Evolutionary conservation across 2,113 vertebrate genomes (phyloP).

Genomic region (Eleginops maclovinus): DNA sequence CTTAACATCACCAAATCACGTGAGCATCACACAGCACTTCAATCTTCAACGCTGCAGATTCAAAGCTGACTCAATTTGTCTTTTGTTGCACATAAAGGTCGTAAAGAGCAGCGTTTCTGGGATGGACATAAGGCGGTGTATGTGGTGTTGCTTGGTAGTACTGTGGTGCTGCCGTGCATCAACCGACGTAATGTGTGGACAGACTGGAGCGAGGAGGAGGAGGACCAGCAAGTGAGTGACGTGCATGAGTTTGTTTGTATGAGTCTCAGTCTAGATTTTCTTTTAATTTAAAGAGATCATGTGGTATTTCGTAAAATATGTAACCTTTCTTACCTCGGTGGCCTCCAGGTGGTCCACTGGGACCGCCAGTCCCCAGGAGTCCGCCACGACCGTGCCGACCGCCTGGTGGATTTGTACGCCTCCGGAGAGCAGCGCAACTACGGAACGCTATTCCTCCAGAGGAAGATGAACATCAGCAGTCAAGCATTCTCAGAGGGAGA

Average conservation of each 20-base stretch:
- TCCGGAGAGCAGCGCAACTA: conserved; percentile 93
- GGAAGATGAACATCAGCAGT: conserved; percentile 89
- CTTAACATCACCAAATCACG: conserved; percentile 88
- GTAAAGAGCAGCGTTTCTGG: conserved; percentile 84
- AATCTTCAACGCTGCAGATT: neutral
- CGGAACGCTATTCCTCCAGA: conserved; percentile 87
- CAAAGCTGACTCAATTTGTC: neutral
- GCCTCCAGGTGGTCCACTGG: conserved; percentile 92
- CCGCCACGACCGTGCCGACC: conserved; percentile 90
- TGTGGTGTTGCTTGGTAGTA: conserved; percentile 83
- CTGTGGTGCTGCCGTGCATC: conserved; percentile 87
- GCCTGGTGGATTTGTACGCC: conserved; percentile 93
- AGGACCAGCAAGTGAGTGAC: conserved; percentile 85
- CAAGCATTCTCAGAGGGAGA: conserved; percentile 89
- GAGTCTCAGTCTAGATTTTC: neutral
- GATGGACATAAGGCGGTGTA: conserved; percentile 93
- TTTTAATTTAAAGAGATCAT: neutral
- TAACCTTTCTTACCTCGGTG: neutral
- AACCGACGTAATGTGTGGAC: conserved; percentile 91
- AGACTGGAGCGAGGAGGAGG: conserved; percentile 89
- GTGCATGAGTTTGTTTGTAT: neutral
- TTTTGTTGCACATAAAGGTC: conserved; percentile 73
- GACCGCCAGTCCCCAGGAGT: conserved; percentile 91
- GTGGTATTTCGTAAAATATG: neutral
- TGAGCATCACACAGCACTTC: conserved; percentile 60